Evolutionary conservation across 2,888 invertebrate genomes (phyloP), one percentile per base, ranked within the genome.

Genomic region (Vesta saturnalis): DNA sequence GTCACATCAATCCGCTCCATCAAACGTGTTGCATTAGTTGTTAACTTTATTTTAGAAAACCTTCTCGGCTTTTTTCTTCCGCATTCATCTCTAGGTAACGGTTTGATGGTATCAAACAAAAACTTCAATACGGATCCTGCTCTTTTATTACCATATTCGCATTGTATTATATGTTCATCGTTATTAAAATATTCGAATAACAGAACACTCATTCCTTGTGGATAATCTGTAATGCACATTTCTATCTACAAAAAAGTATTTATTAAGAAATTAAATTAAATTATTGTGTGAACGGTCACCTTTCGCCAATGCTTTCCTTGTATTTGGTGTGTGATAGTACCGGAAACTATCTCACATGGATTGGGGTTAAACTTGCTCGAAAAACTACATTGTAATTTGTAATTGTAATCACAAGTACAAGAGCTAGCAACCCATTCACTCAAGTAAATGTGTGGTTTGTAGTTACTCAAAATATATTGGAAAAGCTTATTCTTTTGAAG

Each of bases 121-220:
- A 84, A 73, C 74, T 78, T 83, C 0, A 89, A 81, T 57, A 84
- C 85, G 6, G 88, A 87, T 19, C 89, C 87, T 52, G 89, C 86
- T 86, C 90, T 89, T 85, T 91, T 91, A 66, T 86, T 84, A 6
- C 91, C 91, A 83, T 89, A 91, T 80, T 89, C 86, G 10, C 90
- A 91, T 47, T 85, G 85, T 90, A 90, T 91, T 81, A 85, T 90
- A 71, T 86, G 86, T 1, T 77, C 82, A 77, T 91, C 90, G 59
- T 77, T 78, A 12, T 90, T 90, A 63, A 77, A 78, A 78, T 90
- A 89, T 65, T 75, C 74, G 75, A 88, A 90, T 19, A 74, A 71
- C 18, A 91, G 82, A 68, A 78, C 83, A 46, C 85, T 80, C 0
- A 89, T 80, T 54, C 87, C 86, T 15, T 79, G 76, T 4, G 86